Evolutionary conservation across 2,797 vertebrate genomes (phyloP), one percentile per base, ranked within the genome.

Genomic region (Chrosomus eos): DNA sequence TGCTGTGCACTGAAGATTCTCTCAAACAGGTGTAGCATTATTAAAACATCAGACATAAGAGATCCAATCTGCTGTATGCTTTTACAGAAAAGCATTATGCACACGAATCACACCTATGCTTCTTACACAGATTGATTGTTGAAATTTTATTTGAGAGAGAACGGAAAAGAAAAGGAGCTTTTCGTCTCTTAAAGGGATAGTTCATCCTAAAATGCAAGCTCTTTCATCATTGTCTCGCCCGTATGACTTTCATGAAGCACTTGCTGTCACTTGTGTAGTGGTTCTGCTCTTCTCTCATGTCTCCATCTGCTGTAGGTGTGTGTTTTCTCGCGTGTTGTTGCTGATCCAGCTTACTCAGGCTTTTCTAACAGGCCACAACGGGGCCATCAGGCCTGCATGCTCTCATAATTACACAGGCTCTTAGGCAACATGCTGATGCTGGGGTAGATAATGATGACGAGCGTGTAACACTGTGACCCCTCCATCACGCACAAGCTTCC

Each of bases 391-490:
- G 68, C 77, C 72, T 80, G 73, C 48, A 66, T 67, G 55, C 83
- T 80, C 84, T 75, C 62, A 82, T 88, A 88, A 90, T 88, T 87
- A 87, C 86, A 82, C 84, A 23, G 75, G 82, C 82, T 85, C 84
- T 81, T 71, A 83, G 84, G 67, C 82, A 87, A 85, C 86, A 75
- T 87, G 86, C 89, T 88, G 89, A 90, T 87, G 84, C 82, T 80
- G 71, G 67, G 64, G 60, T 81, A 72, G 81, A 87, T 85, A 87
- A 90, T 88, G 72, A 88, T 90, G 86, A 87, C 55, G 26, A 86
- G 79, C 64, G 43, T 77, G 87, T 78, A 86, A 77, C 8, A 53
- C 43, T 36, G 8, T 82, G 84, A 87, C 83, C 83, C 28, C 77
- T 80, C 58, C 40, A 72, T 74, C 66, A 78, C n/a, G 40, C 62